Percentiles rank a stretch among this genome's conserved stretches.
Evolutionary conservation across 1,140 invertebrate genomes (phyloP).

Genomic region (Drosophila trapezifrons): DNA sequence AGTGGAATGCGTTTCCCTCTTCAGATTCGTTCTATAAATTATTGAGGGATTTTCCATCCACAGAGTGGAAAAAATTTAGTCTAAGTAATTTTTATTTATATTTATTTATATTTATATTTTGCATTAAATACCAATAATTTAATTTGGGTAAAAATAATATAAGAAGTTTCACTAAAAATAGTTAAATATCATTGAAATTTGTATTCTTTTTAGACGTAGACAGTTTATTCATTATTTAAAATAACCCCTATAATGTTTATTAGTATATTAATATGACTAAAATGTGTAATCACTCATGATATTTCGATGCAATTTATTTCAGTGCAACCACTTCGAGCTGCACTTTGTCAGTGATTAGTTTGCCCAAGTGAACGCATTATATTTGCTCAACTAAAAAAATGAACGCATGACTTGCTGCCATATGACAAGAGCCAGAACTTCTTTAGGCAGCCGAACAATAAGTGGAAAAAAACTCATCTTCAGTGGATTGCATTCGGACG

Average conservation of each 20-base stretch:
- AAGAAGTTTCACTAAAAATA: too few relatives aligned
- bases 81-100: not conserved
- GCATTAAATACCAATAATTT: too few relatives aligned
- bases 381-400: constrained; percentile 49
- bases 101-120: too few relatives aligned
- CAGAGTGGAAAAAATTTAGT: not conserved
- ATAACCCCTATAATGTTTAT: too few relatives aligned
- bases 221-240: too few relatives aligned
- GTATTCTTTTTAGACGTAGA: too few relatives aligned
- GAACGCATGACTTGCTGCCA: constrained; percentile 53
- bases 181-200: too few relatives aligned
- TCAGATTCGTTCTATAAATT: not conserved
- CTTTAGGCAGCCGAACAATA: constrained; percentile 12
- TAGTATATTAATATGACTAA: too few relatives aligned
- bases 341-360: constrained; percentile 26
- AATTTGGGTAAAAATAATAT: too few relatives aligned
- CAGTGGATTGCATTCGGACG: constrained; percentile 36
- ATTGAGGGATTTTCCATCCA: too few relatives aligned
- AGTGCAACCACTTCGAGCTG: not conserved
- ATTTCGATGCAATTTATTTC: not conserved
- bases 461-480: constrained; percentile 22
- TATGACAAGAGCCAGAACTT: constrained; percentile 29
- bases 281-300: too few relatives aligned
- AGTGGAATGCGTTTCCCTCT: not conserved
- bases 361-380: constrained; percentile 31